Evolutionary conservation across 2,888 invertebrate species (phyloP), one percentile per base, ranked within the genome.

Genomic region (Drosophila nr. medialis): DNA sequence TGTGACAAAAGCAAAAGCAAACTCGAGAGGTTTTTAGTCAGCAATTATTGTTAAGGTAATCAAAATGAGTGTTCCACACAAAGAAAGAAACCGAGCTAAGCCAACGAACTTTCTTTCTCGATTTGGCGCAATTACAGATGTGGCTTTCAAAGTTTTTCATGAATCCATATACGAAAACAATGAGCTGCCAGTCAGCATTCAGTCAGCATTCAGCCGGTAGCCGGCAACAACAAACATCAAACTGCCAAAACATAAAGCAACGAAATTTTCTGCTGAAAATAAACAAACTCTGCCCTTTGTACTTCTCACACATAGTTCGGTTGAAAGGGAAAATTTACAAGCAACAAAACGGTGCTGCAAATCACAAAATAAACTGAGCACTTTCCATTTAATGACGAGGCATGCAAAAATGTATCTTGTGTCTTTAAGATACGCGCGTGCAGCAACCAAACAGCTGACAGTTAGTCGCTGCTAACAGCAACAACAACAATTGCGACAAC

Each of bases 131-230:
- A 66, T 58, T 62, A 69, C 54, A 54, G 70, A 75, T 67, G 11
- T 7, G 6, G 21, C n/a, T 86, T 85, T 88, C 89, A 88, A 88
- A 83, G 89, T 83, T 77, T 82, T 82, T 79, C 71, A 65, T 85
- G 72, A 81, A 72, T 73, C 72, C 68, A 85, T 83, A 86, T 83
- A 88, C 86, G 88, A 75, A 71, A 81, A 86, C 89, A 86, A 86
- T 66, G 78, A 68, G 61, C 70, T 53, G 64, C 69, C 78, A 77
- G 78, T 79, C 80, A 85, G 78, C 60, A 56, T 56, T 38, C 59
- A 64, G 51, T 79, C 80, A 87, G 81, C 60, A 56, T 56, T 38
- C 59, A 64, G 51, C 71, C 36, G 64, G 45, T 49, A 40, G 34
- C 53, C 27, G 55, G 45, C 48, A 55, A 48, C n/a, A 38, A 48